phyloP scores from a whole-genome alignment of 2,113 vertebrate genomes.

The Notechis scutatus region DNA sequence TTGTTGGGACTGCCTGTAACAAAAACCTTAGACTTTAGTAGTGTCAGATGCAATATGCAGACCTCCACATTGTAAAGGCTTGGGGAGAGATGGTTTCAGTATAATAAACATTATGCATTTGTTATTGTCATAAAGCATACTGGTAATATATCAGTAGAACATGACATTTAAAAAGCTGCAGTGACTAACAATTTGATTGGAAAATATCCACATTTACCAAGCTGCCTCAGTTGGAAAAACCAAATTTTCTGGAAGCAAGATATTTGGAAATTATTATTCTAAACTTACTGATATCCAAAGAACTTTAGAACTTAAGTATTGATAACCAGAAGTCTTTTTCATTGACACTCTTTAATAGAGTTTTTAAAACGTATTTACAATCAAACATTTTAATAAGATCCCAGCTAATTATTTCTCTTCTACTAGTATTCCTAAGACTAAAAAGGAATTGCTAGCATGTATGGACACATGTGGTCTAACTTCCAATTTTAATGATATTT shows the following conservation, averaged over 20 bases:
- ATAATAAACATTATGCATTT: neutral
- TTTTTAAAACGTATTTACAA: neutral
- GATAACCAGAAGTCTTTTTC: neutral
- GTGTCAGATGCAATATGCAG: neutral
- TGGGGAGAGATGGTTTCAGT: neutral
- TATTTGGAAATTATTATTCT: neutral
- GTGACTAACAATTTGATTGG: neutral
- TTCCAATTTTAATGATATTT: constrained; percentile 45
- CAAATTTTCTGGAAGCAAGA: neutral
- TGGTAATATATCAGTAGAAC: neutral
- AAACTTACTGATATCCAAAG: neutral
- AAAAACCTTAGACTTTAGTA: neutral
- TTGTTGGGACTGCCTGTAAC: neutral
- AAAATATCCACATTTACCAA: neutral
- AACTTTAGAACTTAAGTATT: neutral
- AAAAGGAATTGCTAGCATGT: constrained; percentile 33
- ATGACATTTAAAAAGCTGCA: neutral
- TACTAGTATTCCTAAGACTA: constrained; percentile 23
- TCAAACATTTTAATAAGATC: neutral
- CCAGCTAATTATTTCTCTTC: constrained; percentile 20
- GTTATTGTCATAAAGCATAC: neutral
- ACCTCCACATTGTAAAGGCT: too few species aligned
- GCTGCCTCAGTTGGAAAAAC: neutral
- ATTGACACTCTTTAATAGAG: neutral
- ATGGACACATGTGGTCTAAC: constrained; percentile 35